Percentiles rank a stretch among this genome's conserved stretches.
phyloP scores from a whole-genome alignment of 2,888 invertebrate species.

The Cyrtodaria siliqua region DNA sequence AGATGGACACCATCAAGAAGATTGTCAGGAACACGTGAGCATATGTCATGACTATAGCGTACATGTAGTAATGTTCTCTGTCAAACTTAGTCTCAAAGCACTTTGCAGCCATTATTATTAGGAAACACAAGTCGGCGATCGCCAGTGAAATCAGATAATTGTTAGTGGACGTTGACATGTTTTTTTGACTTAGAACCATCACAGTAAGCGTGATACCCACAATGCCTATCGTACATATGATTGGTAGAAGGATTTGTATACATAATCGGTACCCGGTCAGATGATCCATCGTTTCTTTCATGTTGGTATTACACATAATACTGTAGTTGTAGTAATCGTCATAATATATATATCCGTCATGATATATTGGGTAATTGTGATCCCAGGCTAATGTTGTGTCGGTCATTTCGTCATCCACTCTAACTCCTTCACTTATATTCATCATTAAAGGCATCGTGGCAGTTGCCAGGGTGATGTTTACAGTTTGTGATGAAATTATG shows the following conservation, averaged over 20 bases:
- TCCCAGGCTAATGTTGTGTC: too few relatives aligned
- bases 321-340: slow-evolving; percentile 1
- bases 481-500: too few relatives aligned
- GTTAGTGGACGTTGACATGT: slow-evolving; percentile 85
- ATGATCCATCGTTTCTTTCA: background rate
- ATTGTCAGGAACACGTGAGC: slow-evolving; percentile 70
- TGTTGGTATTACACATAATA: too few relatives aligned
- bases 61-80: slow-evolving; percentile 48
- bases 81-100: slow-evolving; percentile 51
- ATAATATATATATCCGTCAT: background rate
- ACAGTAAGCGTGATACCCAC: slow-evolving; percentile 83
- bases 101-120: slow-evolving; percentile 72
- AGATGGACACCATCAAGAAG: slow-evolving; percentile 79
- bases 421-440: too few relatives aligned
- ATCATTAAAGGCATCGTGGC: too few relatives aligned
- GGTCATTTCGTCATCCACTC: too few relatives aligned
- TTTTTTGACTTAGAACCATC: slow-evolving; percentile 82
- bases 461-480: too few relatives aligned
- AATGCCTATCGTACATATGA: slow-evolving; percentile 79
- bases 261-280: slow-evolving; percentile 28
- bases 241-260: slow-evolving; percentile 69
- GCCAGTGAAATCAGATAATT: slow-evolving; percentile 82
- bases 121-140: slow-evolving; percentile 81
- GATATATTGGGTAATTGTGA: too few relatives aligned
- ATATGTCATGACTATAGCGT: slow-evolving; percentile 69